Conservation (phyloP, 1,140 invertebrate species). For the Drosophila nasuta region DNA sequence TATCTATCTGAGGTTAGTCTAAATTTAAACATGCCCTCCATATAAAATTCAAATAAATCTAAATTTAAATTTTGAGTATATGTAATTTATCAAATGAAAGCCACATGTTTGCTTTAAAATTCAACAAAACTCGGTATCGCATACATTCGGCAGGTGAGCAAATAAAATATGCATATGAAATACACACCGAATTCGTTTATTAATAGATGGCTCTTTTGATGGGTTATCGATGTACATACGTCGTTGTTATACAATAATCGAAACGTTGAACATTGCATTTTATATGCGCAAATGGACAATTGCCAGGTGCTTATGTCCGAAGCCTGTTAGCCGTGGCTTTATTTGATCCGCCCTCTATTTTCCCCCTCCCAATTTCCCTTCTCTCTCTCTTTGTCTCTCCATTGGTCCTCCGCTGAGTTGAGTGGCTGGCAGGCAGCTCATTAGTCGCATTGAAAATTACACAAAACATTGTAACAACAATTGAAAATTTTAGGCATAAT, state of each 20-base stretch:
- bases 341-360: background rate
- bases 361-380: too few species aligned
- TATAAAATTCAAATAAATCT: slow-evolving; percentile 10
- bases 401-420: too few species aligned
- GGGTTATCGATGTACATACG: slow-evolving; percentile 33
- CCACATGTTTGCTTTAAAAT: slow-evolving; percentile 28
- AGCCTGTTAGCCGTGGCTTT: slow-evolving; percentile 28
- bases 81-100: slow-evolving; percentile 19
- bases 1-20: background rate
- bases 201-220: slow-evolving; percentile 60
- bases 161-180: slow-evolving; percentile 75
- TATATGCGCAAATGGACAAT: slow-evolving; percentile 53
- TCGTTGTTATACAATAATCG: slow-evolving; percentile 60
- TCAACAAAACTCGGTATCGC: slow-evolving; percentile 17
- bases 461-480: slow-evolving; percentile 55
- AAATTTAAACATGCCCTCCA: background rate
- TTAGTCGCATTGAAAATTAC: slow-evolving; percentile 69
- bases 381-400: background rate
- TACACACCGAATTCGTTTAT: slow-evolving; percentile 65
- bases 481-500: slow-evolving; percentile 63
- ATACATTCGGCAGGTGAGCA: slow-evolving; percentile 11
- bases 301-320: slow-evolving; percentile 43
- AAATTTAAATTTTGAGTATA: slow-evolving; percentile 14
- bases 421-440: slow-evolving; percentile 28
- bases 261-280: slow-evolving; percentile 52